These are phyloP conservation scores for Muscicapa adusta DNA, from an alignment of 2,113 vertebrate genomes.

Conservation along the genomic window DNA sequence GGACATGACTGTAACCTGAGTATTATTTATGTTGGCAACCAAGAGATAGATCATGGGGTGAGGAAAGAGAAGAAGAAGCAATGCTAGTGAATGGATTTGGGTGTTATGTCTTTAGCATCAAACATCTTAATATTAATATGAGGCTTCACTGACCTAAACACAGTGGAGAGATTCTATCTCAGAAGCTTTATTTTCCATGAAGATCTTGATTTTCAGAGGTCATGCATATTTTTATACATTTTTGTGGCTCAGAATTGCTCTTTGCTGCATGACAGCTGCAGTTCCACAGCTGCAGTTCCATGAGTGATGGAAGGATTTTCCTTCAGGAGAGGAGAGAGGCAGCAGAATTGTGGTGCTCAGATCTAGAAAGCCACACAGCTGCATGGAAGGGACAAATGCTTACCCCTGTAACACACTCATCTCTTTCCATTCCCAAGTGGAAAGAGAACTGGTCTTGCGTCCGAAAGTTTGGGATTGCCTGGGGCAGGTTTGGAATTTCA, in stretches of 20 bases:
- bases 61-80: not conserved
- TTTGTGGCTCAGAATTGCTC: not conserved
- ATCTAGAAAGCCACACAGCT: not conserved
- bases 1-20: slow-evolving; percentile 23
- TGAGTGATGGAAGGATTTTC: not conserved
- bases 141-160: not conserved
- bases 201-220: not conserved
- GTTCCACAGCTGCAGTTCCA: not conserved
- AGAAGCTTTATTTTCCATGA: not conserved
- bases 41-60: not conserved
- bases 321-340: not conserved
- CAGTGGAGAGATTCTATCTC: not conserved
- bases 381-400: not conserved
- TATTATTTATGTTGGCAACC: slow-evolving; percentile 33
- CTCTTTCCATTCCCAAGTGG: not conserved
- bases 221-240: not conserved
- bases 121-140: not conserved
- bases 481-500: not conserved
- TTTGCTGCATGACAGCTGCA: not conserved
- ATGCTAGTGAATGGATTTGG: not conserved
- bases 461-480: not conserved
- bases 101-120: not conserved
- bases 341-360: not conserved
- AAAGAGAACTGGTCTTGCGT: not conserved
- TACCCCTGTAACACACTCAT: rapidly evolving